Percentiles rank a stretch among this genome's conserved stretches.
phyloP scores from a whole-genome alignment of 2,113 vertebrate genomes.

The Ondatra zibethicus region DNA sequence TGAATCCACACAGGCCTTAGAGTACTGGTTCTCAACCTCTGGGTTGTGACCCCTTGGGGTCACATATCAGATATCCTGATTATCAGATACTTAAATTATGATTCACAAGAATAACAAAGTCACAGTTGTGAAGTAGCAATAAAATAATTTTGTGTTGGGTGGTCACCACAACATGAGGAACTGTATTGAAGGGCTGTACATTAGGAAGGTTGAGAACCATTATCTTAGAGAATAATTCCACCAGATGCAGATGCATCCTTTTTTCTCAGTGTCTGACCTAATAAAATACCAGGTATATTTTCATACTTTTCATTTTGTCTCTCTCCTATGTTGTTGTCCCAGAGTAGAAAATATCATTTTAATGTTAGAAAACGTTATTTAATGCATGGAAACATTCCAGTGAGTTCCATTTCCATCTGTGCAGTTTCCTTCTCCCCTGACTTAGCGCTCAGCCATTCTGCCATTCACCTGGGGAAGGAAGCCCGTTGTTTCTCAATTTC shows the following conservation, averaged over 20 bases:
- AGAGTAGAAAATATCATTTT: constrained; percentile 41
- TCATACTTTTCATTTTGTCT: neutral
- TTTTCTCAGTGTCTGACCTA: neutral
- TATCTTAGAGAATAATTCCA: neutral
- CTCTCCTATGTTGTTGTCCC: constrained; percentile 2
- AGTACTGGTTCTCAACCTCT: neutral
- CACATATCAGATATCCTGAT: neutral
- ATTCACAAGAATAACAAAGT: neutral
- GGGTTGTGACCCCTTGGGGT: neutral
- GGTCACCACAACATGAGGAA: neutral
- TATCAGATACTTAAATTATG: neutral
- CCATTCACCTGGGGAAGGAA: constrained; percentile 42
- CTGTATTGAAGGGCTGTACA: neutral
- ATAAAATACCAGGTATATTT: constrained; percentile 38
- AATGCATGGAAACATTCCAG: constrained; percentile 55
- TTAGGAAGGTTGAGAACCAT: neutral
- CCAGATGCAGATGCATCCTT: neutral
- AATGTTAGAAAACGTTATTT: constrained; percentile 53
- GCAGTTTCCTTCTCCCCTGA: constrained; percentile 19
- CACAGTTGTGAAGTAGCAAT: neutral
- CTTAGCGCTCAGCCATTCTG: neutral
- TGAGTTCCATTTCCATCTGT: constrained; percentile 58
- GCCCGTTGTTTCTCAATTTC: constrained; percentile 58
- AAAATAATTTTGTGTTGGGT: neutral
- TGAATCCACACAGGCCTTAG: neutral